Evolutionary conservation across 2,113 vertebrate species (phyloP).

Genomic region (Thamnophis sirtalis): DNA sequence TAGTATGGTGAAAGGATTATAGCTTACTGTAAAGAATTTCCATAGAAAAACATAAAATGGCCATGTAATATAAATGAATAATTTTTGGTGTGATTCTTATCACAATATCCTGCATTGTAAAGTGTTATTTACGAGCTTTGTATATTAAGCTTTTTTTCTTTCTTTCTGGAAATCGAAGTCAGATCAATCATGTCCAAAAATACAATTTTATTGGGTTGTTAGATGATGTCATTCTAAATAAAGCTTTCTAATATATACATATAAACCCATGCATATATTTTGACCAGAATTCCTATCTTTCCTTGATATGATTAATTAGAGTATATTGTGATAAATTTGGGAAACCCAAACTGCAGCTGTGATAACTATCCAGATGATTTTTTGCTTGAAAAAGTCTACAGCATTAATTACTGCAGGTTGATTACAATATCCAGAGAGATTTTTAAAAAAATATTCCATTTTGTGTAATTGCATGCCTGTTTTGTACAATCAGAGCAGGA

Average conservation of each 20-base stretch:
- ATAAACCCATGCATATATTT: background rate
- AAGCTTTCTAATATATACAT: constrained; percentile 14
- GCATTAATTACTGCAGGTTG: constrained; percentile 11
- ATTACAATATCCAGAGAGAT: background rate
- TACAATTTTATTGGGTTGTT: background rate
- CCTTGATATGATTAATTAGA: background rate
- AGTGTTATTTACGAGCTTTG: constrained; percentile 33
- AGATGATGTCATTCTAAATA: background rate
- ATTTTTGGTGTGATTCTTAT: constrained; percentile 21
- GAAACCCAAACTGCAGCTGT: constrained; percentile 29
- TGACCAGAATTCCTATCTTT: constrained; percentile 11
- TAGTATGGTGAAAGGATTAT: background rate
- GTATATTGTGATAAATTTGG: background rate
- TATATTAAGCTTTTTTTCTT: constrained; percentile 27
- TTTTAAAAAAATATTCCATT: background rate
- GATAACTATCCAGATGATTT: constrained; percentile 4
- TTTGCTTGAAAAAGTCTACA: constrained; percentile 23
- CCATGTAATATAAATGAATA: background rate
- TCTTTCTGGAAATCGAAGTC: constrained; percentile 20
- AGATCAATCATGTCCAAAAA: constrained; percentile 10
- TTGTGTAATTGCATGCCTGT: background rate
- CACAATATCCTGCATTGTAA: constrained; percentile 23
- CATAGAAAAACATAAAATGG: background rate
- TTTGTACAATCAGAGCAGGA: background rate
- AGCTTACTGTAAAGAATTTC: background rate